Percentiles rank a stretch among this genome's conserved stretches.
Conservation (phyloP, 1,140 invertebrate genomes). For the Drosophila neocordata region DNA sequence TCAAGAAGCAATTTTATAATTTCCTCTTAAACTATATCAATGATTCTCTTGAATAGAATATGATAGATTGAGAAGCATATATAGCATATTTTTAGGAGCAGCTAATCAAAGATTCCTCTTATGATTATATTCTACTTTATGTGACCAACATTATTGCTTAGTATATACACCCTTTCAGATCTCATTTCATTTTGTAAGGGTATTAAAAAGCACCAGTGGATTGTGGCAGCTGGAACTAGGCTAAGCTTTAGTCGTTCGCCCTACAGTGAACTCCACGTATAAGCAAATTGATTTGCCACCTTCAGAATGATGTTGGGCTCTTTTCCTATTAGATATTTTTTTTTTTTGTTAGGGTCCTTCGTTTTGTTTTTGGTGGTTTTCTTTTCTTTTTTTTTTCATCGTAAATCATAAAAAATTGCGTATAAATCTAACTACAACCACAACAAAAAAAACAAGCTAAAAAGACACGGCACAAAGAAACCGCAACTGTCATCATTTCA, state of each 20-base stretch:
- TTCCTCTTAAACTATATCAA: too few relatives aligned
- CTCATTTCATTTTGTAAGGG: too few relatives aligned
- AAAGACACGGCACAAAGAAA: constrained; percentile 47
- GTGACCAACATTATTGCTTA: too few relatives aligned
- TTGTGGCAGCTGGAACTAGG: background rate
- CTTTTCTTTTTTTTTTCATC: constrained; percentile 15
- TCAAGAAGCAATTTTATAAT: too few relatives aligned
- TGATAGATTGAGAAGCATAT: too few relatives aligned
- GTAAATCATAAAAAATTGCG: constrained; percentile 65
- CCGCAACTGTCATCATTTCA: constrained; percentile 76
- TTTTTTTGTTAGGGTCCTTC: background rate
- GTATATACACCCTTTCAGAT: too few relatives aligned
- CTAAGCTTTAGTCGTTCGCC: background rate
- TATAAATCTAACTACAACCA: constrained; percentile 53
- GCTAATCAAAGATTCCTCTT: too few relatives aligned
- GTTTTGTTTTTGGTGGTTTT: background rate
- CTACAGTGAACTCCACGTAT: constrained; percentile 16
- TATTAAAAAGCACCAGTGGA: too few relatives aligned
- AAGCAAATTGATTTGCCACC: constrained; percentile 48
- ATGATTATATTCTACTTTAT: too few relatives aligned
- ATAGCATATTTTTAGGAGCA: too few relatives aligned
- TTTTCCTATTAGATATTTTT: background rate
- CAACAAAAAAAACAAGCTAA: background rate
- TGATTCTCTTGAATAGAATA: too few relatives aligned
- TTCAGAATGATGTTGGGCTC: constrained; percentile 21